phyloP scores from a whole-genome alignment of 1,140 invertebrate species.

The Battus philenor region DNA sequence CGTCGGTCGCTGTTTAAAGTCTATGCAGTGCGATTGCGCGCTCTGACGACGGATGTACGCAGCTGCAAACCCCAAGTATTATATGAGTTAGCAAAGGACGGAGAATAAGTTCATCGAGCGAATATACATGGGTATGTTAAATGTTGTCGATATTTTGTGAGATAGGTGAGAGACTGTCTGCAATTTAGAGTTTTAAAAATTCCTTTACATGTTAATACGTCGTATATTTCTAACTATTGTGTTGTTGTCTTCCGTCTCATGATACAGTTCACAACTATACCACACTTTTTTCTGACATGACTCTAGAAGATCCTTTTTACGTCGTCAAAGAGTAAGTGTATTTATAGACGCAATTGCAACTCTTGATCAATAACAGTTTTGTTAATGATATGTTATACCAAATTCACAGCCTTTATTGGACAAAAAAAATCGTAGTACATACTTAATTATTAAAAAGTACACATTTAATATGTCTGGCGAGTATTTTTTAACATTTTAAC shows the following conservation, averaged over 20 bases:
- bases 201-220: conserved; percentile 31
- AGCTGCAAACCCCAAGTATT: conserved; percentile 32
- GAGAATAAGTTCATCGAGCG: conserved; percentile 48
- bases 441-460: too few species aligned
- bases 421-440: too few species aligned
- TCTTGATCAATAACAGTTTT: too few species aligned
- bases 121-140: conserved; percentile 51
- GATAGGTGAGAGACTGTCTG: conserved; percentile 48
- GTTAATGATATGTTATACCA: too few species aligned
- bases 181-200: conserved; percentile 33
- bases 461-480: too few species aligned
- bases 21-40: conserved; percentile 49
- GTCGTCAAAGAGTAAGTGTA: conserved; percentile 94
- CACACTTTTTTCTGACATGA: conserved; percentile 81
- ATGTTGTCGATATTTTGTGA: conserved; percentile 68
- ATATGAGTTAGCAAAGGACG: conserved; percentile 50
- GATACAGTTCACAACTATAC: conserved; percentile 33
- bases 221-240: conserved; percentile 31
- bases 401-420: too few species aligned
- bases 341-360: conserved; percentile 16
- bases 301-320: conserved; percentile 96
- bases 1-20: conserved; percentile 12
- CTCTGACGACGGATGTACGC: conserved; percentile 30
- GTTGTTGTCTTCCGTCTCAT: conserved; percentile 38
- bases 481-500: too few species aligned